Percentiles rank a stretch among this genome's conserved stretches.
These are phyloP conservation scores for Anhinga rufa DNA, from an alignment of 2,113 vertebrate genomes.

Conservation along the genomic window DNA sequence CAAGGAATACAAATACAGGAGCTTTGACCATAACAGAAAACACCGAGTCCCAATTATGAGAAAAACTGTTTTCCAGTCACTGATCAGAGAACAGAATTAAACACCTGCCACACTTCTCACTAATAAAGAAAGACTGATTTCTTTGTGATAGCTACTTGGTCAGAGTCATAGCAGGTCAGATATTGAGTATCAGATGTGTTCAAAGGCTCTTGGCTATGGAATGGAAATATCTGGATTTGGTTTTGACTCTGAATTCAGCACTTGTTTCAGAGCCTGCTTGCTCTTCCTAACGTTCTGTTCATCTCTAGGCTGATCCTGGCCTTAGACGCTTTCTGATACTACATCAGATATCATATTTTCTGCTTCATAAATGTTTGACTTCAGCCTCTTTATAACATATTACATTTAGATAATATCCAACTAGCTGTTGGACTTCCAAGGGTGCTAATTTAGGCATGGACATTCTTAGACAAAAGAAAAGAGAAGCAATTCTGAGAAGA, in stretches of 20 bases:
- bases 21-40: not conserved
- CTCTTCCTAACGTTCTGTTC: not conserved
- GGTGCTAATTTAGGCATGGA: not conserved
- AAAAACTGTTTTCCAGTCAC: not conserved
- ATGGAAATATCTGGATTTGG: not conserved
- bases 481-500: not conserved
- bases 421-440: not conserved
- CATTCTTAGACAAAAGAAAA: not conserved
- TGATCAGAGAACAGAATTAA: not conserved
- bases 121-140: constrained; percentile 32
- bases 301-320: not conserved
- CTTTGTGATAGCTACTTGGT: not conserved
- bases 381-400: not conserved
- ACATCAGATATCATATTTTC: not conserved
- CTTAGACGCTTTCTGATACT: not conserved
- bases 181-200: not conserved
- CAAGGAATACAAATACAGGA: not conserved
- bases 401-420: not conserved
- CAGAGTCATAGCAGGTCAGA: not conserved
- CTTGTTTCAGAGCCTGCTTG: not conserved
- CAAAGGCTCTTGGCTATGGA: not conserved
- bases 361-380: not conserved
- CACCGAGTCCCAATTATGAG: not conserved
- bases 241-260: not conserved
- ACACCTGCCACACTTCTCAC: not conserved